Evolutionary conservation across 2,113 vertebrate species (phyloP).

Genomic region (Pterophyllum scalare): DNA sequence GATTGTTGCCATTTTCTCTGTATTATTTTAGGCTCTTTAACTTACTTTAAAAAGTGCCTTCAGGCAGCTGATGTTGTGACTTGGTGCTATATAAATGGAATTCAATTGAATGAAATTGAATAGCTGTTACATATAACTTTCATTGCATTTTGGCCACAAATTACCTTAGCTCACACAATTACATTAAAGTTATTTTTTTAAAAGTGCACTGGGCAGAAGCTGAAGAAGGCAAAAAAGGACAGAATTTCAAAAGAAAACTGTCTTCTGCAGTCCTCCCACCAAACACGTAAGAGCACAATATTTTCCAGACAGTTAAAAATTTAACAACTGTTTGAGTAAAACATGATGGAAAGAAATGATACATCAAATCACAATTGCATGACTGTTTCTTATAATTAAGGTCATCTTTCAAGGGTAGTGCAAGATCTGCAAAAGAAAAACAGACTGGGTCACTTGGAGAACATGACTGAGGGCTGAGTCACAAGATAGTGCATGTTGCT

Average conservation of each 20-base stretch:
- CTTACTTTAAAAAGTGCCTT: too few species aligned
- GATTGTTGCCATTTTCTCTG: too few species aligned
- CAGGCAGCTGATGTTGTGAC: too few species aligned
- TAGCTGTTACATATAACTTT: too few species aligned
- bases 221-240: background rate
- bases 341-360: conserved; percentile 13
- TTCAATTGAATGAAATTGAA: too few species aligned
- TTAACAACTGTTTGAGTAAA: conserved; percentile 15
- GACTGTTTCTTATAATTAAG: conserved; percentile 13
- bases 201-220: too few species aligned
- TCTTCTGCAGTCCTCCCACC: background rate
- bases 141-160: too few species aligned
- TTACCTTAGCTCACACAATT: too few species aligned
- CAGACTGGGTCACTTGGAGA: conserved; percentile 59
- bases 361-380: background rate
- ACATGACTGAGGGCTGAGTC: conserved; percentile 61
- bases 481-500: conserved; percentile 26
- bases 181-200: too few species aligned
- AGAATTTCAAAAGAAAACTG: background rate
- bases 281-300: background rate
- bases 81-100: too few species aligned
- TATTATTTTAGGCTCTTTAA: too few species aligned
- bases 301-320: conserved; percentile 5
- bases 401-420: conserved; percentile 16
- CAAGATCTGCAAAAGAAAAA: conserved; percentile 49